Percentiles rank a stretch among this genome's conserved stretches.
phyloP scores from a whole-genome alignment of 2,797 vertebrate species.

The Acanthopagrus latus region DNA sequence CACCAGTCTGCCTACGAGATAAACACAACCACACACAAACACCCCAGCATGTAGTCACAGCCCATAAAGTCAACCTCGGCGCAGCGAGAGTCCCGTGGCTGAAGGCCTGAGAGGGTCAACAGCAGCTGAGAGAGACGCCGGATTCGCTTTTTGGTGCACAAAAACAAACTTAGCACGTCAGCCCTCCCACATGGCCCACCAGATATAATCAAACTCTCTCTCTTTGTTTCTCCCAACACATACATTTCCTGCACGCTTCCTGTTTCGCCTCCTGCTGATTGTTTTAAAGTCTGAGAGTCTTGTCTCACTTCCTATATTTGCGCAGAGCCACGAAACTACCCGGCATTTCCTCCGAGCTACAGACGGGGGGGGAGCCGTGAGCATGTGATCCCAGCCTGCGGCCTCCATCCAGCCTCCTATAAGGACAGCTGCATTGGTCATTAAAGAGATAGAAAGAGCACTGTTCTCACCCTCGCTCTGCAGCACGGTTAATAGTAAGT shows the following conservation, averaged over 20 bases:
- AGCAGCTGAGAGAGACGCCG: neutral
- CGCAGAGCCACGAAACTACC: constrained; percentile 56
- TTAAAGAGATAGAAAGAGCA: constrained; percentile 66
- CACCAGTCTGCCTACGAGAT: constrained; percentile 9
- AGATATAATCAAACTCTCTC: constrained; percentile 42
- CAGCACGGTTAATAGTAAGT: constrained; percentile 68
- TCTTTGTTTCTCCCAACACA: constrained; percentile 68
- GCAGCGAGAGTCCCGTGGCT: constrained; percentile 35
- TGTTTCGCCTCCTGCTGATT: constrained; percentile 72
- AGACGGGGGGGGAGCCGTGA: constrained; percentile 20
- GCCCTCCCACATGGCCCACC: constrained; percentile 19
- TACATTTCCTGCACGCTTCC: constrained; percentile 80
- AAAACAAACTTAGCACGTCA: constrained; percentile 20
- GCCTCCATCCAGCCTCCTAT: constrained; percentile 43
- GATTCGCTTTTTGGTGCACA: constrained; percentile 2
- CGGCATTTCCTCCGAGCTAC: constrained; percentile 55
- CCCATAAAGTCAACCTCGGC: constrained; percentile 18
- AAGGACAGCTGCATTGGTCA: constrained; percentile 75
- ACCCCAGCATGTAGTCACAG: neutral
- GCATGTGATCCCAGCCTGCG: constrained; percentile 48
- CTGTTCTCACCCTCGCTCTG: constrained; percentile 66
- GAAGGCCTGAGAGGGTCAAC: constrained; percentile 10
- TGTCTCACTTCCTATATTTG: constrained; percentile 77
- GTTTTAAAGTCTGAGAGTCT: constrained; percentile 62
- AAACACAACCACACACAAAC: constrained; percentile 26